Evolutionary conservation across 2,797 vertebrate species (phyloP), one percentile per base, ranked within the genome.

Genomic region (Acanthurus tractus): DNA sequence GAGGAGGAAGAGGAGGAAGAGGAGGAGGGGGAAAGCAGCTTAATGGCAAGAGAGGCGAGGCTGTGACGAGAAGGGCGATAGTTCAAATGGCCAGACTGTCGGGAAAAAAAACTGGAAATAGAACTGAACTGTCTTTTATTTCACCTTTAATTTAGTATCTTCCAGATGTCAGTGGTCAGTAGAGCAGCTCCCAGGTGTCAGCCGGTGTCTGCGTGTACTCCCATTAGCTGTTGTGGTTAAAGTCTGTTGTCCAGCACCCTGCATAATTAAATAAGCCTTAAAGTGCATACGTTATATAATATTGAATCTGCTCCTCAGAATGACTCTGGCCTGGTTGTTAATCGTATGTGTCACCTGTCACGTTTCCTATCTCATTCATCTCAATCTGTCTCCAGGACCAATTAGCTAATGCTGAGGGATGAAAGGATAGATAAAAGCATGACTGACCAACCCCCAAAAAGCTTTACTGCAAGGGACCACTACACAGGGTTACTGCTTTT

Each of bases 321-420:
- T 66, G 38, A 71, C 54, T 59, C 22, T 34, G 14, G n/a, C 59
- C 45, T 34, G 64, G 63, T 53, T 59, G 56, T 40, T 48, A 44
- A 38, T 74, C 53, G 54, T 38, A n/a, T 9, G 70, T 74, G 44
- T 69, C 49, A 73, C 73, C 73, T 71, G 62, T 36, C 64, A 61
- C 58, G 42, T 63, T 79, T 76, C 62, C 48, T 71, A 55, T 84
- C 59, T 70, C 61, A 76, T 73, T 78, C 50, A 70, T 79, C 62
- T 45, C 79, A 62, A 44, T 70, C 69, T 17, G 38, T 73, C 54
- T 70, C 69, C 72, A 74, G 74, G 48, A 76, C 44, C 83, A 88
- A 84, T 90, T 84, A 82, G 77, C 67, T 86, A 82, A 85, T 87
- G 80, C 63, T 58, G 29, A 70, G 64, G 64, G 44, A 74, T 77